Evolutionary conservation across 1,140 invertebrate species (phyloP).

Genomic region (Matsumurasca onukii): DNA sequence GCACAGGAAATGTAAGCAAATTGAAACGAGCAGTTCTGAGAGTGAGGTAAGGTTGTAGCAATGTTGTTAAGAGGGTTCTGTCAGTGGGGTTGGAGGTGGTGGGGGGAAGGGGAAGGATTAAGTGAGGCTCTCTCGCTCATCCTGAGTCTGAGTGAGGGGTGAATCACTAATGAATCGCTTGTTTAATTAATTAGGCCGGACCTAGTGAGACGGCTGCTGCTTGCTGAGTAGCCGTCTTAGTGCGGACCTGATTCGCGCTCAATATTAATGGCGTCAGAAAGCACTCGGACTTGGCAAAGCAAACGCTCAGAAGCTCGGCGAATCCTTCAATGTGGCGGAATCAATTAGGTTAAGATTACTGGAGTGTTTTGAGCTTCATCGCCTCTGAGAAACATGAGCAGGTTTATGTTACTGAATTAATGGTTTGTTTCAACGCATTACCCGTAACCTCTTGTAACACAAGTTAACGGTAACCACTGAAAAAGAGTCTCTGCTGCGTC

Average conservation of each 20-base stretch:
- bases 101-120: constrained; percentile 21
- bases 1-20: constrained; percentile 25
- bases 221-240: constrained; percentile 9
- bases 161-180: constrained; percentile 42
- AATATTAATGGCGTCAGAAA: constrained; percentile 23
- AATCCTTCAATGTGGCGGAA: too few relatives aligned
- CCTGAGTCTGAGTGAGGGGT: constrained; percentile 19
- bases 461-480: too few relatives aligned
- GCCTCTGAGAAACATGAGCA: too few relatives aligned
- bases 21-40: not conserved
- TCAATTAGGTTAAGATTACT: too few relatives aligned
- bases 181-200: constrained; percentile 41
- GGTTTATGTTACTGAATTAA: too few relatives aligned
- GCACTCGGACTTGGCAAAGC: constrained; percentile 11
- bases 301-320: too few relatives aligned
- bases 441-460: too few relatives aligned
- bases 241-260: constrained; percentile 18
- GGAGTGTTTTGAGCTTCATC: too few relatives aligned
- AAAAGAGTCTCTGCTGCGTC: too few relatives aligned
- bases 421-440: too few relatives aligned
- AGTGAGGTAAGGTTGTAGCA: not conserved
- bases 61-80: constrained; percentile 9
- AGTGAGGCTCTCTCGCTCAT: constrained; percentile 16
- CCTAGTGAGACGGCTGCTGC: not conserved
- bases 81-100: not conserved